Evolutionary conservation across 2,888 invertebrate species (phyloP), one percentile per base, ranked within the genome.

Genomic region (Drepanosiphum platanoidis): DNA sequence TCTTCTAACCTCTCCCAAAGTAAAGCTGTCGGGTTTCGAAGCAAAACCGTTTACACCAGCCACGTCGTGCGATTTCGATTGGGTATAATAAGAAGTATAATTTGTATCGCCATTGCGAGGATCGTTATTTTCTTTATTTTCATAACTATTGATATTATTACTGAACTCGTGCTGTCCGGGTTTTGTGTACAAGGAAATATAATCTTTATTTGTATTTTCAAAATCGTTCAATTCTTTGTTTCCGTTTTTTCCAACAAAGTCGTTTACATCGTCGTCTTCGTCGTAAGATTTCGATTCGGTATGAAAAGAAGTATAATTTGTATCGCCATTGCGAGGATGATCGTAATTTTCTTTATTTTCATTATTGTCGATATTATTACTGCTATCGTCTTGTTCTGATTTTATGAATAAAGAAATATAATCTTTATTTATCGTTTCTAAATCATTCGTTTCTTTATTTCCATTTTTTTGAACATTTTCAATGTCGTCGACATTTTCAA

Each of bases 1-100:
- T 64, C 58, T 74, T 74, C 83, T 74, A 27, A 74, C 83, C 22
- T 83, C 83, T 46, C 83, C 83, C 34, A 83, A 32, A 27, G 83
- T 83, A 34, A 74, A 66, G 36, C 74, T 74, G 18, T 68, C 77
- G 1, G 75, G 8, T 68, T 84, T 84, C 36, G 66, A 46, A 68
- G 52, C 22, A 34, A 18, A n/a, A 2, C 64, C 22, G 15, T 72
- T 74, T 27, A 9, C 64, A 27, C 32, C 66, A 39, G 18, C 18
- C 22, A 52, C 36, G 9, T 68, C 79, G 52, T 71, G 15, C 27
- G 18, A 1, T 52, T 71, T 52, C 18, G 30, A 34, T 70, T n/a
- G n/a, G 5, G 9, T 52, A 9, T 80, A 46, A 13, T 70, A 27
- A 58, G 66, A 80, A 36, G 52, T 52, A 70, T 52, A 22, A 27